phyloP scores from a whole-genome alignment of 2,888 invertebrate genomes.

The Sympetrum striolatum region DNA sequence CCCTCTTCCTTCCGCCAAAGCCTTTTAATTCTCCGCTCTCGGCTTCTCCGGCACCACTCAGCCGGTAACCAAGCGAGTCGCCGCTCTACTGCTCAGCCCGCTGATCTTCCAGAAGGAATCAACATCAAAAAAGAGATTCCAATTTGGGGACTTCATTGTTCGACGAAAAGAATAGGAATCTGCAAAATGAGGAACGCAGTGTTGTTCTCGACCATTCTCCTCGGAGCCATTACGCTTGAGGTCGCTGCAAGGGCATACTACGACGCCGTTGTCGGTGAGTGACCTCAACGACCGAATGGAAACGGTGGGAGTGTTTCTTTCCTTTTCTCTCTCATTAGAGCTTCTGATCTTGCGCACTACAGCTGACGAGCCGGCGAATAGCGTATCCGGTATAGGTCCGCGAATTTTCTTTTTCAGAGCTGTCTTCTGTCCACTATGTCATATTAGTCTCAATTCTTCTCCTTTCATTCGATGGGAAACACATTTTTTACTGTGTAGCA shows the following conservation, averaged over 20 bases:
- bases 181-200: neutral
- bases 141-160: neutral
- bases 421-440: too few relatives aligned
- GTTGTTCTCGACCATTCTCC: constrained; percentile 3
- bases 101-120: neutral
- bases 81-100: neutral
- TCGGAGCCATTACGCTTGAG: constrained; percentile 1
- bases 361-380: neutral
- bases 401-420: neutral
- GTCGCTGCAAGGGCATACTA: constrained; percentile 38
- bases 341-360: neutral
- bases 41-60: constrained; percentile 9
- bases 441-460: neutral
- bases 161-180: neutral
- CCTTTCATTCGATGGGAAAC: neutral
- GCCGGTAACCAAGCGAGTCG: neutral
- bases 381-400: neutral
- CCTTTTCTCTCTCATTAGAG: neutral
- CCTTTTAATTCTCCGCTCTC: constrained; percentile 21
- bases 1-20: neutral
- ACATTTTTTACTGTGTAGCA: too few relatives aligned
- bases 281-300: constrained; percentile 24
- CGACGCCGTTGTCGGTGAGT: constrained; percentile 37
- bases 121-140: neutral
- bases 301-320: neutral